These are phyloP conservation scores for Zaprionus tsacasi DNA, from an alignment of 1,140 invertebrate genomes.

Conservation along the genomic window DNA sequence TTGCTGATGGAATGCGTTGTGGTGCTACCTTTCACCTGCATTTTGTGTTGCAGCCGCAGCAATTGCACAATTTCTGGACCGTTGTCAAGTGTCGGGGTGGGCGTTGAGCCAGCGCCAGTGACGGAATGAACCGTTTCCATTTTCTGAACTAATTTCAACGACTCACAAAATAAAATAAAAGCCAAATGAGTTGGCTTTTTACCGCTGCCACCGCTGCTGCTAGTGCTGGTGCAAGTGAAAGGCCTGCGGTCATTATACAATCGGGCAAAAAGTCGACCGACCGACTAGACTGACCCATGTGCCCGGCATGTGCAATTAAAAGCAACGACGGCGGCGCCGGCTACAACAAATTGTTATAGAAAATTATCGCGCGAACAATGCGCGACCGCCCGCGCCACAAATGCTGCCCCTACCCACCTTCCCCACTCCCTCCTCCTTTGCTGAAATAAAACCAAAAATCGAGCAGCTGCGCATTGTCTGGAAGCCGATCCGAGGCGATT, in stretches of 20 bases:
- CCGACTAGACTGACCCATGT: constrained; percentile 38
- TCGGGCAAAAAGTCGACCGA: constrained; percentile 44
- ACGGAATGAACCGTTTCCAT: constrained; percentile 10
- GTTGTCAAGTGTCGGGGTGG: constrained; percentile 69
- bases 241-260: constrained; percentile 75
- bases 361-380: constrained; percentile 50
- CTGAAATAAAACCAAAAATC: constrained; percentile 11
- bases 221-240: constrained; percentile 66
- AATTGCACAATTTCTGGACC: constrained; percentile 66
- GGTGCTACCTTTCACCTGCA: constrained; percentile 65
- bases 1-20: background rate
- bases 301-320: constrained; percentile 57
- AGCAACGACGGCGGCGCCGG: constrained; percentile 49
- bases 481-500: constrained; percentile 12
- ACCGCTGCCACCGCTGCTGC: background rate
- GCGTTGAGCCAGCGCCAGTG: constrained; percentile 52
- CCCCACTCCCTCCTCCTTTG: background rate
- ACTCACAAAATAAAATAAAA: constrained; percentile 74
- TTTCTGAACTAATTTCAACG: constrained; percentile 75
- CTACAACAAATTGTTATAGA: constrained; percentile 73
- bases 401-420: background rate
- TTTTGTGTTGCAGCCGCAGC: constrained; percentile 43
- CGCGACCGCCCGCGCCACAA: constrained; percentile 43
- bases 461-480: constrained; percentile 43
- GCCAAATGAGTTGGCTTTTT: constrained; percentile 70